These are phyloP conservation scores for Drosophila niveifrons DNA, from an alignment of 2,888 invertebrate species.

Conservation along the genomic window DNA sequence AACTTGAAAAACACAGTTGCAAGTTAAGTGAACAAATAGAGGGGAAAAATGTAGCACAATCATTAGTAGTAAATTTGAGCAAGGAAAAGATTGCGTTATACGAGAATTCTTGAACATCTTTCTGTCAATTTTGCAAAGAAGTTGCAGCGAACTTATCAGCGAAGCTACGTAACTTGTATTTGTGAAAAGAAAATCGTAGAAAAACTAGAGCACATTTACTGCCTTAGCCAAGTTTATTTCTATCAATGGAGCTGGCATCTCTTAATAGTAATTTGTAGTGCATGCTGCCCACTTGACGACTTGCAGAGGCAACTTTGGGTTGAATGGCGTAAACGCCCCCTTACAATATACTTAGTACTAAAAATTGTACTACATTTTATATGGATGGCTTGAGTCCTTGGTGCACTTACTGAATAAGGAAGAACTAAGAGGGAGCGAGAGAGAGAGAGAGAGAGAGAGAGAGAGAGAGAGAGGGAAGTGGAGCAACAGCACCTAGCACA, in stretches of 20 bases:
- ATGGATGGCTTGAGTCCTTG: slow-evolving; percentile 36
- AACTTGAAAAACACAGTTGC: background rate
- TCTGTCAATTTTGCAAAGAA: background rate
- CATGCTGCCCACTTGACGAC: slow-evolving; percentile 15
- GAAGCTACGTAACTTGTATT: background rate
- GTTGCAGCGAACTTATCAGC: too few species aligned
- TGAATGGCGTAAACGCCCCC: slow-evolving; percentile 47
- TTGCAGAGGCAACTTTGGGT: slow-evolving; percentile 3
- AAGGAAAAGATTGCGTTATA: background rate
- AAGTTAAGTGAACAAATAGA: background rate
- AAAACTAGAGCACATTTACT: background rate
- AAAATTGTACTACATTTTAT: slow-evolving; percentile 37
- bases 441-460: background rate
- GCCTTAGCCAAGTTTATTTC: background rate
- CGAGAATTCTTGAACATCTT: background rate
- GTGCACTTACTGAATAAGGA: slow-evolving; percentile 21
- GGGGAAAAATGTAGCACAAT: background rate
- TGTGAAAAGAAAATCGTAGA: background rate
- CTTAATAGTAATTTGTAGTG: slow-evolving; percentile 11
- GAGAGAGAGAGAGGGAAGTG: background rate
- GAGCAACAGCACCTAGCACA: slow-evolving; percentile 18
- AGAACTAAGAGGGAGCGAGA: background rate
- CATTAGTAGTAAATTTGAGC: background rate
- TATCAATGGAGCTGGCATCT: background rate
- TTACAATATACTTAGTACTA: slow-evolving; percentile 23